Evolutionary conservation across 2,797 vertebrate genomes (phyloP).

Genomic region (Anguilla megastoma): DNA sequence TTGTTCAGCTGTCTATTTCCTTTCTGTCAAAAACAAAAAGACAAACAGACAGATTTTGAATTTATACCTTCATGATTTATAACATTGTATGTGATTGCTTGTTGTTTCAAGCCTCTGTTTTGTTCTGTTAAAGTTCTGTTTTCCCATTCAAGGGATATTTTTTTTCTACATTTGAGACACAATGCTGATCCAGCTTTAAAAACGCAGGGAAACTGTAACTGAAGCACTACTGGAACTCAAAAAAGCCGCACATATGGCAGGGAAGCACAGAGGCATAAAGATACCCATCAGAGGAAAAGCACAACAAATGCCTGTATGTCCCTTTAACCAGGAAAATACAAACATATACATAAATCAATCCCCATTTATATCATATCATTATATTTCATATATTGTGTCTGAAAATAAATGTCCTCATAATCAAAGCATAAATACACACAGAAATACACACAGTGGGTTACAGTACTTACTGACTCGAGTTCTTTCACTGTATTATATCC

Average conservation of each 20-base stretch:
- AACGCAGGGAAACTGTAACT: background rate
- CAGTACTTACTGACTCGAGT: background rate
- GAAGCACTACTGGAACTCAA: background rate
- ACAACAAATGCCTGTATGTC: background rate
- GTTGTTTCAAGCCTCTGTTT: background rate
- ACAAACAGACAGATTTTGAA: background rate
- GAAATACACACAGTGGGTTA: background rate
- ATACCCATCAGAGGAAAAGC: background rate
- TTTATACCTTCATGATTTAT: background rate
- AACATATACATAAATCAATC: background rate
- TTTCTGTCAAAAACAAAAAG: background rate
- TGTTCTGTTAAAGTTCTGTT: background rate
- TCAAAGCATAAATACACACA: background rate
- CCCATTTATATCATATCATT: background rate
- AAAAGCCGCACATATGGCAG: background rate
- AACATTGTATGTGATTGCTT: background rate
- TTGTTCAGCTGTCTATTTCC: constrained; percentile 4
- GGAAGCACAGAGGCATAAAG: background rate
- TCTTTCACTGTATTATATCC: background rate
- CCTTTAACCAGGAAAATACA: background rate
- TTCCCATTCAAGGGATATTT: background rate
- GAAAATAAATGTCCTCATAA: background rate
- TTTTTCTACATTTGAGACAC: background rate
- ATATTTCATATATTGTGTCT: background rate
- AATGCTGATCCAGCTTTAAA: background rate